phyloP scores from a whole-genome alignment of 2,888 invertebrate species.

The Hoplodrina blanda region DNA sequence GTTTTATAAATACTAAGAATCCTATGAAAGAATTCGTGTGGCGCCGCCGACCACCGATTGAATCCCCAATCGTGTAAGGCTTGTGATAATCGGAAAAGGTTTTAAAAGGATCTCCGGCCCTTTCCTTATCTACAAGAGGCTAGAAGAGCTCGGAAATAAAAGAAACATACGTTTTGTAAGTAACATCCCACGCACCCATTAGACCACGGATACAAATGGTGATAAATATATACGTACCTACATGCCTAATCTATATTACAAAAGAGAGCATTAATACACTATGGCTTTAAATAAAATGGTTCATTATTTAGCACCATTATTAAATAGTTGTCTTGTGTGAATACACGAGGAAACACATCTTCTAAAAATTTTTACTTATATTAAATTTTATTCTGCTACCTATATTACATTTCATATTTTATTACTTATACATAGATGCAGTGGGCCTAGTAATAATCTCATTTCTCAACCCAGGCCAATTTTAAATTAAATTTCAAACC shows the following conservation, averaged over 20 bases:
- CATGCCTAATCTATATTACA: not conserved
- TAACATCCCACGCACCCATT: conserved; percentile 46
- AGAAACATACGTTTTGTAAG: conserved; percentile 56
- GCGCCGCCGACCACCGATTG: conserved; percentile 24
- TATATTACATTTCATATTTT: too few species aligned
- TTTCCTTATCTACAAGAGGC: conserved; percentile 49
- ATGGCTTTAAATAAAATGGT: not conserved
- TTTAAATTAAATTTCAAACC: too few species aligned
- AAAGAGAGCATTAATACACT: too few species aligned
- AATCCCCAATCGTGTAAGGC: conserved; percentile 45
- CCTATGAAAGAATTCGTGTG: conserved; percentile 20
- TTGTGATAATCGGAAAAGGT: conserved; percentile 58
- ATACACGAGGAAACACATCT: too few species aligned
- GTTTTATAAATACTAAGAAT: conserved; percentile 39
- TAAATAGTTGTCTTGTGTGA: too few species aligned
- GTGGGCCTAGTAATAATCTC: too few species aligned
- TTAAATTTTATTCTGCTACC: too few species aligned
- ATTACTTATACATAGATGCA: too few species aligned
- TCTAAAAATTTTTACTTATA: too few species aligned
- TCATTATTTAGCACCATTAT: too few species aligned
- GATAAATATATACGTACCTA: conserved; percentile 38
- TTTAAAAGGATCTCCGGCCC: conserved; percentile 44
- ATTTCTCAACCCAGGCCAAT: too few species aligned
- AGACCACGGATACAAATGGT: conserved; percentile 36
- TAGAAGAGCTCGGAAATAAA: conserved; percentile 43